phyloP scores from a whole-genome alignment of 1,140 invertebrate genomes.

The Tetramorium simillimum region DNA sequence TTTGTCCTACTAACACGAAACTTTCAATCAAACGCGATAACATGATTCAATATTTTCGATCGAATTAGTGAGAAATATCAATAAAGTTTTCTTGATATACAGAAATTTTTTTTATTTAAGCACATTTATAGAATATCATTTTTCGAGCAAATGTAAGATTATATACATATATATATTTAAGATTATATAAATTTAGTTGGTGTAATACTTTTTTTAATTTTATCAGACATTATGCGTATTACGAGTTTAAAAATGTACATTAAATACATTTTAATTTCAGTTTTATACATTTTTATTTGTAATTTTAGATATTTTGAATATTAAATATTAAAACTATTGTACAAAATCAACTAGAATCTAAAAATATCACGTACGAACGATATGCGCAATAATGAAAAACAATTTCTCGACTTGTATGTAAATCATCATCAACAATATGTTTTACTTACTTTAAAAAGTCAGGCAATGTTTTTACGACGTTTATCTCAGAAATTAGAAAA shows the following conservation, averaged over 20 bases:
- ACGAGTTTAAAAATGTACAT: no score
- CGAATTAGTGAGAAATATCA: background rate
- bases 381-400: background rate
- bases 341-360: background rate
- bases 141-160: no score
- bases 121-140: background rate
- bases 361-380: background rate
- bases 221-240: no score
- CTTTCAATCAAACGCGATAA: background rate
- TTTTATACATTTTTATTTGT: background rate
- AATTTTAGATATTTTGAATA: no score
- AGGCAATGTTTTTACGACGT: background rate
- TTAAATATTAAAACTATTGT: background rate
- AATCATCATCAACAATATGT: background rate
- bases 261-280: no score
- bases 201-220: no score
- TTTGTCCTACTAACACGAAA: background rate
- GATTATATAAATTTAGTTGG: no score
- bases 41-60: background rate
- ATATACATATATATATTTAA: no score
- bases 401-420: background rate
- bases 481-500: background rate
- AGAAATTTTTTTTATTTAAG: conserved; percentile 6
- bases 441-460: background rate
- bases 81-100: background rate